phyloP scores from a whole-genome alignment of 2,797 vertebrate species.

The Sebastes cheni region DNA sequence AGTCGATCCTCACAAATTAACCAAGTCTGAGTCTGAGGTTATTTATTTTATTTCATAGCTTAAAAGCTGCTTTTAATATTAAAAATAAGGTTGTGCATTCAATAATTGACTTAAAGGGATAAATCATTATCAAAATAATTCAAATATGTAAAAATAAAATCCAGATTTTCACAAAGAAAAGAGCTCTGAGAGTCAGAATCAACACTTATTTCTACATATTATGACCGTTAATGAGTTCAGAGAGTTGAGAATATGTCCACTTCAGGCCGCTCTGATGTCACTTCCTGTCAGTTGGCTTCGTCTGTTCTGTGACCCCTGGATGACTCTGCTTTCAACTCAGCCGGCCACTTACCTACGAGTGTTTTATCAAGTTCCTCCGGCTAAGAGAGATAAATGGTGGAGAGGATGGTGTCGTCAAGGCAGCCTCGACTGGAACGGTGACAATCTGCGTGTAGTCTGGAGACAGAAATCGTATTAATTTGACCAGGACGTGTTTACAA shows the following conservation, averaged over 20 bases:
- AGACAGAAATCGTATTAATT: neutral
- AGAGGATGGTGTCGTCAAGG: neutral
- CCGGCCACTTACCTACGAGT: neutral
- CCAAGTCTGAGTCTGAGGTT: neutral
- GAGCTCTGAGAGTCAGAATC: neutral
- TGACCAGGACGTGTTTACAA: neutral
- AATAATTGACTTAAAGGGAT: neutral
- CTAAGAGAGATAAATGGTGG: conserved; percentile 2
- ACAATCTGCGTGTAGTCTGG: neutral
- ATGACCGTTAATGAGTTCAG: no score
- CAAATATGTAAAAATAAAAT: neutral
- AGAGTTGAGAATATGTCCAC: neutral
- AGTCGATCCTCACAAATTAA: neutral
- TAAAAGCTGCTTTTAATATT: neutral
- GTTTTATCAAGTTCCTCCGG: neutral
- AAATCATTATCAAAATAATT: neutral
- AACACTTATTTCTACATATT: neutral
- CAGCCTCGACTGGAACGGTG: neutral
- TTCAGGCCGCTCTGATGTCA: neutral
- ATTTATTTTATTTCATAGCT: neutral
- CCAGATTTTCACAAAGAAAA: no score
- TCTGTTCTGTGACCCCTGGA: conserved; percentile 23
- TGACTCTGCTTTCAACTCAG: conserved; percentile 22
- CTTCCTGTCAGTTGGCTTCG: neutral
- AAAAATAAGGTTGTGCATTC: neutral